Base-by-base conservation (phyloP, 2,797 vertebrate species). In the Acanthopagrus latus region DNA sequence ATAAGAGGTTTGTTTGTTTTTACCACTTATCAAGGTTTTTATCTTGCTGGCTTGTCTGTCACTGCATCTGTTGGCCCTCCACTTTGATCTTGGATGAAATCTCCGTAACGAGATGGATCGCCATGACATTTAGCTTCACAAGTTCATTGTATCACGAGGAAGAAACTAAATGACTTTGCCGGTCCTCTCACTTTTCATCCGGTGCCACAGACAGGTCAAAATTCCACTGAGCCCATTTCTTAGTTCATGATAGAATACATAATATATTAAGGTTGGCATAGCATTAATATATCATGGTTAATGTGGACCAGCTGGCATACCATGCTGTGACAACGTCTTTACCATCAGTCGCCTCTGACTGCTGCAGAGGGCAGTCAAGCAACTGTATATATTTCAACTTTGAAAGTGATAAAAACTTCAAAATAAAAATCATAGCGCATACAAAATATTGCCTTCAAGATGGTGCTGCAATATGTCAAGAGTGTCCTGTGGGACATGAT, bases 11-110 rank as follows among this genome's bases (percentile, higher is more conserved):
- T 27, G 27, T 27, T 7, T 33, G n/a, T 41, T 65, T 66, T 71
- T 43, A 29, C 14, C 9, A 27, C 56, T 71, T 47, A 79, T 85
- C 33, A 70, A 41, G 63, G 46, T 64, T 56, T 71, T 8, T 20
- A 10, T 65, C 50, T 7, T 8, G 20, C 27, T 52, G 2, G 20
- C 33, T 1, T 4, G 7, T 54, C 16, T 4, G 4, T 48, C 38
- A 14, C 27, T 17, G 7, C 1, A 1, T 46, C 14, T 25, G 27
- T 33, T 6, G 12, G 41, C 29, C 21, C 50, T 56, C 50, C 6
- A 4, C 29, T 77, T 51, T 21, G 4, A 58, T 9, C 50, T 25
- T 33, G n/a, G 46, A 62, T 59, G 1, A 29, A 51, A 73, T 44
- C 29, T 66, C 5, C 17, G 27, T 43, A n/a, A 13, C 6, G 56